These are phyloP conservation scores for Pachydiplax longipennis DNA, from an alignment of 2,888 invertebrate genomes.

Conservation along the genomic window DNA sequence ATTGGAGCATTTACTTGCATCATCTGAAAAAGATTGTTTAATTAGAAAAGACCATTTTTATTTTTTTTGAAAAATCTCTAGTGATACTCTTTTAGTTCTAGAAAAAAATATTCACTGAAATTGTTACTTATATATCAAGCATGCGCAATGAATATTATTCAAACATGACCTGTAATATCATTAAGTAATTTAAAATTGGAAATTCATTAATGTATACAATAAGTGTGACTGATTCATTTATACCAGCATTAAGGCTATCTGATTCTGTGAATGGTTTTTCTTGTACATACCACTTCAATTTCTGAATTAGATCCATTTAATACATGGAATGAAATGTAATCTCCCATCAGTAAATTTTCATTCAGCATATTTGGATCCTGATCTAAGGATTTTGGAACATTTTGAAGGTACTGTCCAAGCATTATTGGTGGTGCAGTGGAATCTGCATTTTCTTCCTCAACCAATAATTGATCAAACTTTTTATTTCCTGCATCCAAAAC, in stretches of 20 bases:
- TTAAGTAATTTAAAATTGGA: no score
- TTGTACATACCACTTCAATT: not conserved
- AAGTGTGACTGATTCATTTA: no score
- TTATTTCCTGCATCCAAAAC: not conserved
- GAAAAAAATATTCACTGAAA: not conserved
- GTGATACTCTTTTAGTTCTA: no score
- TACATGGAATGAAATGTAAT: conserved; percentile 22
- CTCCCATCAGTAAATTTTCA: conserved; percentile 33
- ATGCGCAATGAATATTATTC: not conserved
- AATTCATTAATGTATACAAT: no score
- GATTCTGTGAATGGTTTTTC: no score
- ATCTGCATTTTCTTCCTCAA: conserved; percentile 16
- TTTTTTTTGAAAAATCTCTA: no score
- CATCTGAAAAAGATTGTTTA: not conserved
- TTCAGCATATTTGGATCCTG: conserved; percentile 23
- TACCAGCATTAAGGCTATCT: no score
- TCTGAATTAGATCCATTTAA: conserved; percentile 7
- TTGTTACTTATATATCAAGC: not conserved
- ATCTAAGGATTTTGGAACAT: not conserved
- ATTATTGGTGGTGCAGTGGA: not conserved
- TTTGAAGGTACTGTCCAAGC: conserved; percentile 26
- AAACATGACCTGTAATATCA: no score
- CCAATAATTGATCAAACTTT: conserved; percentile 13
- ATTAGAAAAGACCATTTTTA: not conserved
- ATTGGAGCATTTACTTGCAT: conserved; percentile 20